Conservation (phyloP, 2,797 vertebrate species). For the Scolopax bukidnonensis region DNA sequence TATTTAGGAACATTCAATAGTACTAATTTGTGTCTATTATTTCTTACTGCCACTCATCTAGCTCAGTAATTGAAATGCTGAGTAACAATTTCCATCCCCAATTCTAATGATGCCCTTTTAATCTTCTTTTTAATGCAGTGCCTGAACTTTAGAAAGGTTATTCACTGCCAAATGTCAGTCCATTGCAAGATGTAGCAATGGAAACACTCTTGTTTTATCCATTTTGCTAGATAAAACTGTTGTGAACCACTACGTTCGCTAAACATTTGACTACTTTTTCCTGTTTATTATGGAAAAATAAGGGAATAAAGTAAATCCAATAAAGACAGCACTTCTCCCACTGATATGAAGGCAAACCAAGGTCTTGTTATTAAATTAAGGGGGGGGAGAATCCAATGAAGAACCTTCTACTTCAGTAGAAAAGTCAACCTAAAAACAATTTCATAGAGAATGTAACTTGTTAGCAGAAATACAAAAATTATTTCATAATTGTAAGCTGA, state of each 20-base stretch:
- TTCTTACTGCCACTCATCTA: slow-evolving; percentile 66
- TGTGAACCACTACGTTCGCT: neutral
- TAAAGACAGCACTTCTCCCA: neutral
- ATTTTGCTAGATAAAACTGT: slow-evolving; percentile 41
- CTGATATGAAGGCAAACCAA: neutral
- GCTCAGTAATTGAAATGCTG: slow-evolving; percentile 74
- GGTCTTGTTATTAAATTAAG: neutral
- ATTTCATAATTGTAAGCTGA: neutral
- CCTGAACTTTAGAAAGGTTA: slow-evolving; percentile 80
- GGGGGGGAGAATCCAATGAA: neutral
- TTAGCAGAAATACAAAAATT: neutral
- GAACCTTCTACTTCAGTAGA: neutral
- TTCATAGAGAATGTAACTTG: neutral
- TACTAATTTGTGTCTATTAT: slow-evolving; percentile 73
- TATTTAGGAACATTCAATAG: slow-evolving; percentile 60
- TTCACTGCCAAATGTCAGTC: slow-evolving; percentile 76
- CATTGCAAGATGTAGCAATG: slow-evolving; percentile 47
- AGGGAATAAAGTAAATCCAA: neutral
- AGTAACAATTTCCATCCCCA: slow-evolving; percentile 73
- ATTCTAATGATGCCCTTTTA: slow-evolving; percentile 79
- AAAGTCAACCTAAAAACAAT: neutral
- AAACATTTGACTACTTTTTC: neutral
- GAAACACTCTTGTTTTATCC: slow-evolving; percentile 63
- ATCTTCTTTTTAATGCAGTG: slow-evolving; percentile 75
- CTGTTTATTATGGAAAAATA: neutral